Conservation (phyloP, 2,113 vertebrate genomes). For the Myrmophylax atrothorax region DNA sequence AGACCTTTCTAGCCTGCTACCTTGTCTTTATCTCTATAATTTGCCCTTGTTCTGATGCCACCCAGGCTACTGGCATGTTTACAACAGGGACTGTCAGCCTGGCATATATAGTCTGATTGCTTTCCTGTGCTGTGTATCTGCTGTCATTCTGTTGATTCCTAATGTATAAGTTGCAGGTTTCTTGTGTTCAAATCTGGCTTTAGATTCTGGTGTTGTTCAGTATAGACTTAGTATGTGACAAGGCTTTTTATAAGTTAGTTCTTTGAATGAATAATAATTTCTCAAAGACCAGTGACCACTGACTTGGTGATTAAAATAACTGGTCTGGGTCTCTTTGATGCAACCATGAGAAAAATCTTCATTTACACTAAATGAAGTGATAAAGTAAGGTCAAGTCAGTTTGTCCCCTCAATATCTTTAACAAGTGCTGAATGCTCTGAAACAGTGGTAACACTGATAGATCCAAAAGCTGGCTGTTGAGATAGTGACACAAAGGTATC, state of each 20-base stretch:
- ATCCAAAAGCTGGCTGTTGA: conserved; percentile 57
- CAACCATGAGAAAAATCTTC: background rate
- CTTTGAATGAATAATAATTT: background rate
- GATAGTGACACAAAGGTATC: conserved; percentile 65
- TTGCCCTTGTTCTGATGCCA: background rate
- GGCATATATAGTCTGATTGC: background rate
- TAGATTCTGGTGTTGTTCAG: background rate
- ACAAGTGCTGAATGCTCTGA: conserved; percentile 48
- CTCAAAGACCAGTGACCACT: background rate
- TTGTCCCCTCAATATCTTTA: background rate
- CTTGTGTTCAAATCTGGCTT: background rate
- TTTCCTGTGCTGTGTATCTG: background rate
- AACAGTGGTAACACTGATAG: conserved; percentile 35
- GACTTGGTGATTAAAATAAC: background rate
- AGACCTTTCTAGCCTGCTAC: background rate
- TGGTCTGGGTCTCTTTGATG: background rate
- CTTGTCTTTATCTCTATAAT: background rate
- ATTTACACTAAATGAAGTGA: background rate
- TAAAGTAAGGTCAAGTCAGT: background rate
- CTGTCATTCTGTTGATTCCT: background rate
- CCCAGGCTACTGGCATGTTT: background rate
- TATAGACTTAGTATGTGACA: background rate
- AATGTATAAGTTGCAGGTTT: background rate
- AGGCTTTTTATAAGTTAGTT: background rate
- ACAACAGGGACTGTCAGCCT: background rate